These are phyloP conservation scores for Turritopsis rubra DNA, from an alignment of 30 jellyfish, hydroid and myxozoan genomes.

Conservation along the genomic window DNA sequence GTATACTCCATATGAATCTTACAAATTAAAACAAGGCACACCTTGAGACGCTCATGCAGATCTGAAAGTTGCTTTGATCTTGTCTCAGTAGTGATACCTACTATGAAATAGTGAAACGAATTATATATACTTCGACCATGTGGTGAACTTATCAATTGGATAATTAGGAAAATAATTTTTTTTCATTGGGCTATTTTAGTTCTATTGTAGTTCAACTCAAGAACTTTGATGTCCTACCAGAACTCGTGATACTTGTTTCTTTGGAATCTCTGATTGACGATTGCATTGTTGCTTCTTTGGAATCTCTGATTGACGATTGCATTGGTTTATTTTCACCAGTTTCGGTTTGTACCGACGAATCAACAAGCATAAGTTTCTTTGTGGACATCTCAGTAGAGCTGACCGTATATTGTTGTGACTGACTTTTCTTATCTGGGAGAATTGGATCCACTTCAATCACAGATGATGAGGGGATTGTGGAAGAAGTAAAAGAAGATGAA, in stretches of 20 bases:
- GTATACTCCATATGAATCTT: neutral
- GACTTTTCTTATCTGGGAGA: neutral
- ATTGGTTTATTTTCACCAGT: neutral
- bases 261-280: neutral
- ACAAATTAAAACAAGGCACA: neutral
- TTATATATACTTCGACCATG: no score
- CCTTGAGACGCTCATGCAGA: slow-evolving; percentile 6
- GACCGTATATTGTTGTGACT: neutral
- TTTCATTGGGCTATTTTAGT: no score
- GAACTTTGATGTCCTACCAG: neutral
- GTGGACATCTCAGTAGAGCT: neutral
- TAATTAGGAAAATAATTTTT: no score
- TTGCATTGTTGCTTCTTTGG: neutral
- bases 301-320: no score
- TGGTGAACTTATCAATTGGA: no score
- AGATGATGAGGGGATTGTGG: neutral
- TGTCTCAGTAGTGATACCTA: neutral
- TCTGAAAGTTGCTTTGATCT: slow-evolving; percentile 19
- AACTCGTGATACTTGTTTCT: neutral
- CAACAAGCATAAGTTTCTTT: neutral
- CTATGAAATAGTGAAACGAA: neutral
- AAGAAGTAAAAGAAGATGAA: neutral
- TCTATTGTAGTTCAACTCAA: no score
- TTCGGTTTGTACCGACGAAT: slow-evolving; percentile 27
- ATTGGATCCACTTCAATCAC: neutral